Conservation (phyloP, 2,888 invertebrate species). For the Eupithecia insigniata region DNA sequence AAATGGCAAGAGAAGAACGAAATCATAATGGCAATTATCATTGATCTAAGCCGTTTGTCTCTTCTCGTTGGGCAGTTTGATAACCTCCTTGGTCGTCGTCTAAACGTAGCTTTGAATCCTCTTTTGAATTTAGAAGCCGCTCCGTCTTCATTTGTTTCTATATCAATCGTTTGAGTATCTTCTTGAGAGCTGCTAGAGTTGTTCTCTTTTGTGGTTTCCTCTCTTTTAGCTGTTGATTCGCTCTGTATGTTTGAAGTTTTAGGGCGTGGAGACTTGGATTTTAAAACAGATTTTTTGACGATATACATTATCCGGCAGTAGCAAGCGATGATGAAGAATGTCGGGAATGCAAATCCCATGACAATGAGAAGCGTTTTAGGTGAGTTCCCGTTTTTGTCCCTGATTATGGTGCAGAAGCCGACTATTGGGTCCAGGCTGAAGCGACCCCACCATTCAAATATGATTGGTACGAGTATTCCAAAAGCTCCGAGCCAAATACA, state of each 20-base stretch:
- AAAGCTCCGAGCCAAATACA: slow-evolving; percentile 35
- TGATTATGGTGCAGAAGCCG: slow-evolving; percentile 34
- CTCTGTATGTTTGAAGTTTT: neutral
- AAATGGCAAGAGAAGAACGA: slow-evolving; percentile 36
- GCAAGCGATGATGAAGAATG: slow-evolving; percentile 24
- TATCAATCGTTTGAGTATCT: neutral
- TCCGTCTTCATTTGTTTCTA: neutral
- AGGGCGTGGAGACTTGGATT: neutral
- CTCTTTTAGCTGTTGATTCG: slow-evolving; percentile 8
- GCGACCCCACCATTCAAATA: slow-evolving; percentile 35
- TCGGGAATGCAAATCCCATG: slow-evolving; percentile 26
- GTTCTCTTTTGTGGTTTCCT: slow-evolving; percentile 7
- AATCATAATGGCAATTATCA: slow-evolving; percentile 36
- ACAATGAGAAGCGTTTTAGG: slow-evolving; percentile 28
- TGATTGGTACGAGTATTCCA: slow-evolving; percentile 17
- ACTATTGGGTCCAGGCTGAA: slow-evolving; percentile 32
- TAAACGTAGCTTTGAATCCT: slow-evolving; percentile 19
- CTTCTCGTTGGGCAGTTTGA: slow-evolving; percentile 28
- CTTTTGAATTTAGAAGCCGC: slow-evolving; percentile 15
- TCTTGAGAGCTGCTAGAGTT: slow-evolving; percentile 14
- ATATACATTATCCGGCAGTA: slow-evolving; percentile 36
- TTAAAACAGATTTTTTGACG: slow-evolving; percentile 31
- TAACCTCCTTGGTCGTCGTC: slow-evolving; percentile 10
- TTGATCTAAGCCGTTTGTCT: slow-evolving; percentile 37
- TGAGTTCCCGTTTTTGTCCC: slow-evolving; percentile 21